These are phyloP conservation scores for Astreopora myriophthalma DNA, from an alignment of 64 coral and sea anemone genomes.

Conservation along the genomic window DNA sequence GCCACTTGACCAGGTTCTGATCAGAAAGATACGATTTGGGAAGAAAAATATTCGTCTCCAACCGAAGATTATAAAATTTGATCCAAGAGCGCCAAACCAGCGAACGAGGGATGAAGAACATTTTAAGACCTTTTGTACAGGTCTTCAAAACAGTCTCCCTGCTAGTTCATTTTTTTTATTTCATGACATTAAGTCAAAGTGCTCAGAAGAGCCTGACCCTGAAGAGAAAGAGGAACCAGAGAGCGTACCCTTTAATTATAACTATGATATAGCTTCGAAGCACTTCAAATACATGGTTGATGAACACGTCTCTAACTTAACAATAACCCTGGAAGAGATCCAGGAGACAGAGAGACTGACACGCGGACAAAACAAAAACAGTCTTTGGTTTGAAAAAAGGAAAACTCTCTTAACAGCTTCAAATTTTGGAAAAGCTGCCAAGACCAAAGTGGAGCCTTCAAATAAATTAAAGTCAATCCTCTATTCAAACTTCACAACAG, in stretches of 20 bases:
- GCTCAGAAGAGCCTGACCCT: slow-evolving; percentile 7
- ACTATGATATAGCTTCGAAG: slow-evolving; percentile 65
- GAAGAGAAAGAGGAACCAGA: slow-evolving; percentile 11
- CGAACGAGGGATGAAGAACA: background rate
- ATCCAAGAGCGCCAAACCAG: slow-evolving; percentile 43
- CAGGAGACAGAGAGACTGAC: too few species aligned
- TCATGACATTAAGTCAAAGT: slow-evolving; percentile 15
- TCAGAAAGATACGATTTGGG: slow-evolving; percentile 1
- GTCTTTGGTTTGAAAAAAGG: too few species aligned
- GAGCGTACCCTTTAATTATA: slow-evolving; percentile 47
- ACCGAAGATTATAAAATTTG: slow-evolving; percentile 57
- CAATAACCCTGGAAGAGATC: slow-evolving; percentile 45
- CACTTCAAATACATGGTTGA: slow-evolving; percentile 69
- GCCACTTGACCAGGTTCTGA: background rate
- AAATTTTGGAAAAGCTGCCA: too few species aligned
- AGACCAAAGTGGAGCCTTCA: too few species aligned
- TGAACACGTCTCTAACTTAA: slow-evolving; percentile 43
- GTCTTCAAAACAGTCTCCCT: slow-evolving; percentile 52
- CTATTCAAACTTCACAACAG: too few species aligned
- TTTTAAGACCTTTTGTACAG: slow-evolving; percentile 30
- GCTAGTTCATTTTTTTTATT: slow-evolving; percentile 64
- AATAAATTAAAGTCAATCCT: too few species aligned
- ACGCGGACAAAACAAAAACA: too few species aligned
- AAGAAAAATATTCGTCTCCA: slow-evolving; percentile 40
- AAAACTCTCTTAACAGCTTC: too few species aligned